Percentiles rank a stretch among this genome's conserved stretches.
Conservation (phyloP, 2,888 invertebrate genomes). For the Drosophila borborema region DNA sequence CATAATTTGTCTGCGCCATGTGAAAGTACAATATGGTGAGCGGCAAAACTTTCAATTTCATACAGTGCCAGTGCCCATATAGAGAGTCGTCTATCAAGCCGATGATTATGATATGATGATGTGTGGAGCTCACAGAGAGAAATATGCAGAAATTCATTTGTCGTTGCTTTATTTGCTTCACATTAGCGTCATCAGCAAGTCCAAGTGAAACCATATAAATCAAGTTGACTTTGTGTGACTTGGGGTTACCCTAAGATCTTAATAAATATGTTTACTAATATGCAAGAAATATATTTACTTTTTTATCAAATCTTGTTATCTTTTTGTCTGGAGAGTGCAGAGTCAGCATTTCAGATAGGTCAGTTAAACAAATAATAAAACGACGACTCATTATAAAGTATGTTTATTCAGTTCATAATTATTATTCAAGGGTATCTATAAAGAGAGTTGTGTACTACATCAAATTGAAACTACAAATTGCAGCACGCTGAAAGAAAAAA, state of each 20-base stretch:
- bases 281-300: not conserved
- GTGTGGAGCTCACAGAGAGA: slow-evolving; percentile 21
- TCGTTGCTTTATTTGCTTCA: slow-evolving; percentile 22
- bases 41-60: slow-evolving; percentile 64
- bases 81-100: slow-evolving; percentile 39
- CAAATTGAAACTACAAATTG: slow-evolving; percentile 43
- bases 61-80: not conserved
- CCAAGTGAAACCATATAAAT: slow-evolving; percentile 30
- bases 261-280: not conserved
- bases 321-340: not conserved
- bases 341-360: not conserved
- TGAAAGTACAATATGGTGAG: slow-evolving; percentile 65
- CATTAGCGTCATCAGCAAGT: slow-evolving; percentile 21
- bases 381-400: not conserved
- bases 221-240: not conserved
- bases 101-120: slow-evolving; percentile 38
- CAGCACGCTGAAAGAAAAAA: slow-evolving; percentile 19
- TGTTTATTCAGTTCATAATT: not conserved
- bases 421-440: slow-evolving; percentile 19
- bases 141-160: slow-evolving; percentile 35
- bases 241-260: slow-evolving; percentile 23
- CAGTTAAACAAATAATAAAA: not conserved
- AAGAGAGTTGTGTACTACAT: slow-evolving; percentile 17
- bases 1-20: slow-evolving; percentile 44
- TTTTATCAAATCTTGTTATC: not conserved